These are phyloP conservation scores for Cyclina sinensis DNA, from an alignment of 1,140 invertebrate genomes.

Conservation along the genomic window DNA sequence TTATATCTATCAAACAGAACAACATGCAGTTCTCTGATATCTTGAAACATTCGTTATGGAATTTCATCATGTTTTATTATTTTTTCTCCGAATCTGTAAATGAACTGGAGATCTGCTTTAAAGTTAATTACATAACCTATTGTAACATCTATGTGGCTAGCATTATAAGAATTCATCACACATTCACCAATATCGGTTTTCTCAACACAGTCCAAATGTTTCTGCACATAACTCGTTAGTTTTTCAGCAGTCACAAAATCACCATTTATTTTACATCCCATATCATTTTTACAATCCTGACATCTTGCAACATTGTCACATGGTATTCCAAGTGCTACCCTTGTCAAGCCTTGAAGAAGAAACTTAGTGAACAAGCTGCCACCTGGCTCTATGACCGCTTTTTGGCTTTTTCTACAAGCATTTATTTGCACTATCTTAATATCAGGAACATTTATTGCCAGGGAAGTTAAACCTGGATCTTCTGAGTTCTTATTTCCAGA, in stretches of 20 bases:
- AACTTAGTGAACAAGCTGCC: background rate
- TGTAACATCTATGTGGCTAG: background rate
- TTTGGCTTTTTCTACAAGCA: background rate
- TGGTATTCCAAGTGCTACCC: background rate
- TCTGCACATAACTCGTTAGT: background rate
- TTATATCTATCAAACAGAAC: background rate
- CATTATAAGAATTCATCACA: background rate
- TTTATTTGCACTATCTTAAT: background rate
- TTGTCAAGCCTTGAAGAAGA: background rate
- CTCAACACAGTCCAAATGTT: background rate
- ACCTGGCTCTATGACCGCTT: background rate
- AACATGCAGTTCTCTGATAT: background rate
- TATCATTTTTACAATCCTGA: too few species aligned
- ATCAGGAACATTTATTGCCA: background rate
- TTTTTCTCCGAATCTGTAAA: background rate
- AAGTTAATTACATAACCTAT: conserved; percentile 1
- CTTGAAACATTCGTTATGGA: background rate
- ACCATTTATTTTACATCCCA: background rate
- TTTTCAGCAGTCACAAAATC: background rate
- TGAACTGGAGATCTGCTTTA: background rate
- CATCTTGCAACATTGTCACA: background rate
- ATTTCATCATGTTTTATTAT: background rate
- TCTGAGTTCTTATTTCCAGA: background rate
- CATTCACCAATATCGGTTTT: background rate
- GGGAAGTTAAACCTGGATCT: background rate